Evolutionary conservation across 2,113 vertebrate species (phyloP).

Genomic region (Ptyas mucosa): DNA sequence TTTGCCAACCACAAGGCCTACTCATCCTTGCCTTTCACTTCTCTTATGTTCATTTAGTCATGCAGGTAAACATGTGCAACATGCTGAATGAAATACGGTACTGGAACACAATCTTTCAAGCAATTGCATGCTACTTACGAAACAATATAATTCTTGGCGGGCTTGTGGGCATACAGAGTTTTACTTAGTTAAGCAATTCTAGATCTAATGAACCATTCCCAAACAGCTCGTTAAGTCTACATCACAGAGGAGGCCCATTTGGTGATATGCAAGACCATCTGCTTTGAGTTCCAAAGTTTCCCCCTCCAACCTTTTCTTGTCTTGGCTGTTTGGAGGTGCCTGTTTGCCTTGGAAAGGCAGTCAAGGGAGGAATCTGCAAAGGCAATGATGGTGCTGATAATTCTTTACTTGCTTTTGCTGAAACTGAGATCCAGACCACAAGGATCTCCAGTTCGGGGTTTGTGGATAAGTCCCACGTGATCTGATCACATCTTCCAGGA

Average conservation of each 20-base stretch:
- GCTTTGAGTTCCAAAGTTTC: constrained; percentile 1
- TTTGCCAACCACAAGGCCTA: not conserved
- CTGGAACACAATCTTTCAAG: not conserved
- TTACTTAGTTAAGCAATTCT: constrained; percentile 5
- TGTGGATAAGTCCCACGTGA: constrained; percentile 38
- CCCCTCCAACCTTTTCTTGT: not conserved
- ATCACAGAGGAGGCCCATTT: not conserved
- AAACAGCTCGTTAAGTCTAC: constrained; percentile 13
- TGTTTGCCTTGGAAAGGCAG: constrained; percentile 18
- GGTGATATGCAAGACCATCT: not conserved
- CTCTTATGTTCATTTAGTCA: constrained; percentile 4
- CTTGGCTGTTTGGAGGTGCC: not conserved
- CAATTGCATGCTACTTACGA: not conserved
- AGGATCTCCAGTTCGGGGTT: not conserved
- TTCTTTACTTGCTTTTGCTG: constrained; percentile 23
- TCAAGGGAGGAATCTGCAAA: constrained; percentile 17
- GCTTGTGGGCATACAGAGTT: not conserved
- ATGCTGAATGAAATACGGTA: not conserved
- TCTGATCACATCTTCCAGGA: constrained; percentile 21
- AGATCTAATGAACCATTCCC: constrained; percentile 5
- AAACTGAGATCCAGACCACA: constrained; percentile 18
- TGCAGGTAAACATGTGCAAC: constrained; percentile 16
- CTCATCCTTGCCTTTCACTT: not conserved
- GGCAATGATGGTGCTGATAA: not conserved
- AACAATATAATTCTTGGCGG: not conserved